phyloP scores from a whole-genome alignment of 2,888 invertebrate species.

The Thumatha senex region DNA sequence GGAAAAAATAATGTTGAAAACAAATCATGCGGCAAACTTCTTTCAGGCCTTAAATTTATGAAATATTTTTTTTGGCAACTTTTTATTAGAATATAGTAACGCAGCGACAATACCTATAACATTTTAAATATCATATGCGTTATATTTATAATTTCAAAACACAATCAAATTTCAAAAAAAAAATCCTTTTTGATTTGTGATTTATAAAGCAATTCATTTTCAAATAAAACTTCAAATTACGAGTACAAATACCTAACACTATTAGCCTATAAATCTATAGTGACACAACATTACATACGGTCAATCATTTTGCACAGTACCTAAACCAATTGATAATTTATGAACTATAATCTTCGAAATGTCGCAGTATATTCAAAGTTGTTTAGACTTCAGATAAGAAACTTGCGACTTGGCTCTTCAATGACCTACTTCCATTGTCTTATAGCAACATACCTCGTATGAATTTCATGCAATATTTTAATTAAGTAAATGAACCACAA shows the following conservation, averaged over 20 bases:
- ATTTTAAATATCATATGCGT: too few species aligned
- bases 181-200: too few species aligned
- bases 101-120: too few species aligned
- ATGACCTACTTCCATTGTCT: slow-evolving; percentile 50
- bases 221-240: too few species aligned
- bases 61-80: too few species aligned
- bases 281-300: neutral
- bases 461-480: slow-evolving; percentile 30
- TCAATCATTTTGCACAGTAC: slow-evolving; percentile 4
- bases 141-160: too few species aligned
- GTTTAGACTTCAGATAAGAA: slow-evolving; percentile 51
- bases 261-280: neutral
- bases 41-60: too few species aligned
- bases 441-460: slow-evolving; percentile 13
- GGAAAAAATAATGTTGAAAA: too few species aligned
- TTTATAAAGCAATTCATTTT: neutral
- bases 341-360: slow-evolving; percentile 4
- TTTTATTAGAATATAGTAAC: too few species aligned
- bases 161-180: too few species aligned
- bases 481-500: slow-evolving; percentile 7
- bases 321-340: slow-evolving; percentile 2
- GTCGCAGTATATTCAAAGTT: slow-evolving; percentile 31
- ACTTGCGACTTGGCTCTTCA: slow-evolving; percentile 41
- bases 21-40: too few species aligned
- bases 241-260: too few species aligned